phyloP scores from a whole-genome alignment of 2,797 vertebrate genomes.

The Salmo trutta region DNA sequence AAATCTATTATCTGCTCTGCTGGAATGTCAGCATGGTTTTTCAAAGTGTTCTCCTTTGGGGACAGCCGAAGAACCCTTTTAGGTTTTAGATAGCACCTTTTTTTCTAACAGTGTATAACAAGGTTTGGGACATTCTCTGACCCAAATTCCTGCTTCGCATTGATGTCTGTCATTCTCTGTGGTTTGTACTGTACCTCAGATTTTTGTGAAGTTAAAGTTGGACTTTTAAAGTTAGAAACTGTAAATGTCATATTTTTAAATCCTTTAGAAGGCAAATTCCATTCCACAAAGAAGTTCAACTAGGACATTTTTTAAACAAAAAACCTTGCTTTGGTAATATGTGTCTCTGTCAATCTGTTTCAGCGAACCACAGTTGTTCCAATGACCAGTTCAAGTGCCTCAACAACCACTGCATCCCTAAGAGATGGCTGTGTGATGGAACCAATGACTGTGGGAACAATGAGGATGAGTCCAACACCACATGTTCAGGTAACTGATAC shows the following conservation, averaged over 20 bases:
- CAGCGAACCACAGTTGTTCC: slow-evolving; percentile 90
- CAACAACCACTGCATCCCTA: slow-evolving; percentile 95
- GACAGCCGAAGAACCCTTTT: too few relatives aligned
- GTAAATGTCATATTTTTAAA: background rate
- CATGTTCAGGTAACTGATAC: slow-evolving; percentile 65
- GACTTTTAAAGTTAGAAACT: background rate
- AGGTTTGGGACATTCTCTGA: slow-evolving; percentile 24
- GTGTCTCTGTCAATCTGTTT: slow-evolving; percentile 11
- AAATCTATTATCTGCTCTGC: slow-evolving; percentile 52
- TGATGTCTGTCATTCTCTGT: slow-evolving; percentile 13
- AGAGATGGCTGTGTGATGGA: slow-evolving; percentile 95
- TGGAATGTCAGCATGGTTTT: slow-evolving; percentile 36
- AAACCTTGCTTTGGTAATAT: background rate
- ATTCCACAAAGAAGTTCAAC: background rate
- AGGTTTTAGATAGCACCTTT: too few relatives aligned
- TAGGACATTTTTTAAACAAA: background rate
- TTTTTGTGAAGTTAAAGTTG: background rate
- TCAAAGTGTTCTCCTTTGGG: too few relatives aligned
- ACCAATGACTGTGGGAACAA: slow-evolving; percentile 90
- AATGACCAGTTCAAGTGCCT: slow-evolving; percentile 92
- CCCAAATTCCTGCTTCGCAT: slow-evolving; percentile 24
- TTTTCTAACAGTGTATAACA: slow-evolving; percentile 19
- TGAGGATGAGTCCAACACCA: slow-evolving; percentile 91
- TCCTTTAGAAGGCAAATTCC: background rate
- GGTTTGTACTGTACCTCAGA: slow-evolving; percentile 4